Evolutionary conservation across 2,797 vertebrate genomes (phyloP), one percentile per base, ranked within the genome.

Genomic region (Pseudomugil gertrudae): DNA sequence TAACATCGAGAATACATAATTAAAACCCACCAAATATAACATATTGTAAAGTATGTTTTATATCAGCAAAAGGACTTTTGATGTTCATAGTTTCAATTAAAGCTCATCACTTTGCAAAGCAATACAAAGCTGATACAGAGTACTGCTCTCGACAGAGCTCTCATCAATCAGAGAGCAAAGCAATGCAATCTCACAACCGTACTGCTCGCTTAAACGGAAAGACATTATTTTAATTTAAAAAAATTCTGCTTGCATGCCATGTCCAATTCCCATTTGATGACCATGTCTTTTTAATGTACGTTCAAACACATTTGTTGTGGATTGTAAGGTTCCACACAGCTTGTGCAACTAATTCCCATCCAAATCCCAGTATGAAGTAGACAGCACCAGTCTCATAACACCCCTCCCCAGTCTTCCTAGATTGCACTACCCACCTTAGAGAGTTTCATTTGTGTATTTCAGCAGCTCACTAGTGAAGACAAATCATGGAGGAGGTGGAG

Each of bases 401-500:
- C 50, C 43, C 33, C 17, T 2, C 50, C 63, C 55, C 72, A 15
- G 47, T 76, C 76, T 38, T 62, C 51, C 56, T 30, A 47, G 67
- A 63, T 38, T 64, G 66, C 21, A 36, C 80, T 74, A 68, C 78
- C 74, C 81, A 77, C 86, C 85, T 79, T 64, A 17, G 81, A 86
- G 92, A 91, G 91, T 86, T 91, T 89, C 79, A 90, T 88, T 90
- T 90, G 87, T 88, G 79, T 90, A 91, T 93, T 92, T 94, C 91
- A 90, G 84, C 81, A 26, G 84, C 87, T 88, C 84, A 80, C 90
- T 92, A 92, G 90, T 92, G 90, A 94, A 94, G 94, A 95, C 92
- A 94, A 95, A 95, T 93, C 92, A 90, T 91, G 85, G 30, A 26
- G 63, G 2, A 15, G 3, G 3, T 0, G 82, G 83, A 17, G 17